Conservation (phyloP, 1,140 invertebrate species). For the Leptopilina clavipes region DNA sequence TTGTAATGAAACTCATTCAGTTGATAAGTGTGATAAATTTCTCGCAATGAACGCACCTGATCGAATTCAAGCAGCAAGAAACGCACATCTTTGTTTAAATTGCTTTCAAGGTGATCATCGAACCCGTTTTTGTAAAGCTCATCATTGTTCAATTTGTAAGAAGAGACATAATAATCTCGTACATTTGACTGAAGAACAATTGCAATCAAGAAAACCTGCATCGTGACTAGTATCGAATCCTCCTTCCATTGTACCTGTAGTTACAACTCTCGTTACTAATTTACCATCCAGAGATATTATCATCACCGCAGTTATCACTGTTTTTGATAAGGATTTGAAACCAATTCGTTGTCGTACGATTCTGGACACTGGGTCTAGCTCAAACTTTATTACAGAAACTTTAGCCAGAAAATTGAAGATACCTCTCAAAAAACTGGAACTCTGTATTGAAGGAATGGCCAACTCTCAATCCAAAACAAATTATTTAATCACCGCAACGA, state of each 20-base stretch:
- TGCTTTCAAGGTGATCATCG: constrained; percentile 36
- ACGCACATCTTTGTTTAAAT: constrained; percentile 29
- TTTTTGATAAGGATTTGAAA: not conserved
- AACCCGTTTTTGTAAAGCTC: constrained; percentile 19
- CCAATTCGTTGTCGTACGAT: constrained; percentile 29
- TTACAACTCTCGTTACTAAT: not conserved
- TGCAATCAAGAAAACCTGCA: not conserved
- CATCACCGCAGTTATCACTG: not conserved
- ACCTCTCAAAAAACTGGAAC: not conserved
- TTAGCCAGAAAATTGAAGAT: constrained; percentile 27
- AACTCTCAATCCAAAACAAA: constrained; percentile 9
- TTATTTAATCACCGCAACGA: not conserved
- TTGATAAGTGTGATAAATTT: constrained; percentile 42
- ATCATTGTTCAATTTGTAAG: constrained; percentile 33
- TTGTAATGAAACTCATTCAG: constrained; percentile 36
- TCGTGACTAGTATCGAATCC: not conserved
- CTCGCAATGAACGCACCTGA: constrained; percentile 9
- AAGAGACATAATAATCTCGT: not conserved
- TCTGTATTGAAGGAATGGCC: constrained; percentile 4
- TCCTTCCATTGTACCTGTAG: not conserved
- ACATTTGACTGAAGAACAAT: not conserved
- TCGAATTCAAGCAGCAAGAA: constrained; percentile 26
- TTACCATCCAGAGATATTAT: not conserved
- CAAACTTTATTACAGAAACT: constrained; percentile 38
- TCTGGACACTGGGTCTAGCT: constrained; percentile 35